Evolutionary conservation across 1,140 invertebrate species (phyloP).

Genomic region (Nephila pilipes): DNA sequence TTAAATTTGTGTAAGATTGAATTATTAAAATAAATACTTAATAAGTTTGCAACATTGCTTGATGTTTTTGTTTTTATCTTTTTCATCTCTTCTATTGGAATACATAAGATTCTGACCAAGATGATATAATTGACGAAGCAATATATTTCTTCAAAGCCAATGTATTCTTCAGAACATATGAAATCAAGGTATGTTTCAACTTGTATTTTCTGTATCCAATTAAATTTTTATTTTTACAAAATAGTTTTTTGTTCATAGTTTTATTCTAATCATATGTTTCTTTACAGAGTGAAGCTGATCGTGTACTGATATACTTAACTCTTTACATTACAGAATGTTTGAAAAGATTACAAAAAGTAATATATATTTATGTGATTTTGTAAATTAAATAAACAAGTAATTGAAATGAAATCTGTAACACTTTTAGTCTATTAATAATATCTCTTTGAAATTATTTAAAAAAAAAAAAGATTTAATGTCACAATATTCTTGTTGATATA

Average conservation of each 20-base stretch:
- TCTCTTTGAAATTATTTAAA: no score
- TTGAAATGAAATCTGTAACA: no score
- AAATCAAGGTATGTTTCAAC: conserved; percentile 90
- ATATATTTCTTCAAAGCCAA: conserved; percentile 99
- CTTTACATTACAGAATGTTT: conserved; percentile 99
- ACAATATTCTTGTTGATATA: no score
- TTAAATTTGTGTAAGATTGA: no score
- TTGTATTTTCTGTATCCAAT: background rate
- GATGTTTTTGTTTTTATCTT: no score
- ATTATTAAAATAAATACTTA: no score
- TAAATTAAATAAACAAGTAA: no score
- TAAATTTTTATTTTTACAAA: background rate
- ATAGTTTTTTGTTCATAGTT: background rate
- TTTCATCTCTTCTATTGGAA: no score
- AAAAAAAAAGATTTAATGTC: no score
- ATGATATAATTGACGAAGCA: conserved; percentile 99
- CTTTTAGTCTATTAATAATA: no score
- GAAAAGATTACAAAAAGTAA: conserved; percentile 93
- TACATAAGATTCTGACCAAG: conserved; percentile 81
- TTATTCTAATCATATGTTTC: conserved; percentile 26
- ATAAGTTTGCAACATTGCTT: no score
- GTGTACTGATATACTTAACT: conserved; percentile 98
- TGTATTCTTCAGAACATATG: conserved; percentile 99
- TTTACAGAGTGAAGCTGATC: conserved; percentile 93
- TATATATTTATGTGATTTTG: no score